Percentiles rank a stretch among this genome's conserved stretches.
phyloP scores from a whole-genome alignment of 2,888 invertebrate species.

The Xestobium rufovillosum region DNA sequence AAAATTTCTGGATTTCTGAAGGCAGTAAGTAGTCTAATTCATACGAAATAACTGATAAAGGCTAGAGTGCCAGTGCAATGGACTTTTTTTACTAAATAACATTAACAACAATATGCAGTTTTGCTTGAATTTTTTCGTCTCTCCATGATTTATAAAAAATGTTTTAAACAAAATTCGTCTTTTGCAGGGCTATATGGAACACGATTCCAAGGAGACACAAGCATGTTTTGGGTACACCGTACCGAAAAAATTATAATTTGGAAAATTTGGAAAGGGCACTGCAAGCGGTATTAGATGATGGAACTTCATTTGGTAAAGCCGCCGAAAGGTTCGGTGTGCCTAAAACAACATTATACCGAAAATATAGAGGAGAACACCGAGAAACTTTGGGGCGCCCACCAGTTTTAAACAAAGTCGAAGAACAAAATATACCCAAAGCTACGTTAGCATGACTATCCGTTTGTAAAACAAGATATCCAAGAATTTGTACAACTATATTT shows the following conservation, averaged over 20 bases:
- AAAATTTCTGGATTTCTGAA: neutral
- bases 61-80: neutral
- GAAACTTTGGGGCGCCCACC: constrained; percentile 8
- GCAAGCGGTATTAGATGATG: constrained; percentile 10
- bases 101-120: neutral
- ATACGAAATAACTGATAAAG: neutral
- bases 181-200: neutral
- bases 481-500: constrained; percentile 10
- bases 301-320: constrained; percentile 13
- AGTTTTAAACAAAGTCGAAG: constrained; percentile 8
- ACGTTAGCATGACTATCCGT: constrained; percentile 8
- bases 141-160: neutral
- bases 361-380: constrained; percentile 13
- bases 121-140: too few relatives aligned
- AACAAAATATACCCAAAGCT: constrained; percentile 2
- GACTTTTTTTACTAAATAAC: neutral
- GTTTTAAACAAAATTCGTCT: too few relatives aligned
- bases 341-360: constrained; percentile 10
- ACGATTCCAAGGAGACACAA: constrained; percentile 1
- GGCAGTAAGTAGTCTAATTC: neutral
- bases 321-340: constrained; percentile 12
- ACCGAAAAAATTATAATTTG: neutral
- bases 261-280: constrained; percentile 8
- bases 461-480: constrained; percentile 5
- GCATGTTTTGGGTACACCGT: neutral